Conservation (phyloP, 2,888 invertebrate genomes). For the Coenonympha arcania region DNA sequence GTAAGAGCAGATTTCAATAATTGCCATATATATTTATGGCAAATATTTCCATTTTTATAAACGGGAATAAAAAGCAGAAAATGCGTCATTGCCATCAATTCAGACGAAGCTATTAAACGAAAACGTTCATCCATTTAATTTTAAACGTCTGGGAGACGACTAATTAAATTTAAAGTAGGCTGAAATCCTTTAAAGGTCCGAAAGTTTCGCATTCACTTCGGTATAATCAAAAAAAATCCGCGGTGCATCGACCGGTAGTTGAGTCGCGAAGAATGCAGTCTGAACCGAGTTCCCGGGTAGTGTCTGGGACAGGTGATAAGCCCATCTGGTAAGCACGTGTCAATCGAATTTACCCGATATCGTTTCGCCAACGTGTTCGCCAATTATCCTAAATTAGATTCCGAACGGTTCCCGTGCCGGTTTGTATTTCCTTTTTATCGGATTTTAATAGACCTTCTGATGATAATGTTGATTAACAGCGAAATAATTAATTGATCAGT, state of each 20-base stretch:
- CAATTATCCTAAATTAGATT: slow-evolving; percentile 49
- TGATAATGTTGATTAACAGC: slow-evolving; percentile 23
- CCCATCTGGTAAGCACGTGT: slow-evolving; percentile 64
- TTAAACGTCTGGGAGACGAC: slow-evolving; percentile 16
- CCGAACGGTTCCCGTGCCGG: slow-evolving; percentile 29
- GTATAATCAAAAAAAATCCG: slow-evolving; percentile 27
- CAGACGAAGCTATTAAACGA: background rate
- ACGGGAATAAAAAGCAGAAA: background rate
- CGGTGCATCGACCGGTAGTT: slow-evolving; percentile 45
- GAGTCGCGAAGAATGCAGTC: slow-evolving; percentile 54
- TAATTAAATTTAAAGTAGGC: slow-evolving; percentile 16
- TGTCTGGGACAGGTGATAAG: slow-evolving; percentile 55
- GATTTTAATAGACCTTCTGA: slow-evolving; percentile 34
- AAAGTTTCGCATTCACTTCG: slow-evolving; percentile 20
- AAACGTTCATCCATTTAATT: slow-evolving; percentile 3
- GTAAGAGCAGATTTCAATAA: too few species aligned
- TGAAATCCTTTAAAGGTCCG: slow-evolving; percentile 16
- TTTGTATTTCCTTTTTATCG: slow-evolving; percentile 36
- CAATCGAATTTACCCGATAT: slow-evolving; percentile 36
- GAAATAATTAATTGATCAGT: slow-evolving; percentile 10
- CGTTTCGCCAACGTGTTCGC: slow-evolving; percentile 50
- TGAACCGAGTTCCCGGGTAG: slow-evolving; percentile 51
- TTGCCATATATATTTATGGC: too few species aligned
- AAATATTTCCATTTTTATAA: background rate
- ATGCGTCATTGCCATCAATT: background rate